Conservation (phyloP, 2,888 invertebrate species). For the Polydrusus cervinus region DNA sequence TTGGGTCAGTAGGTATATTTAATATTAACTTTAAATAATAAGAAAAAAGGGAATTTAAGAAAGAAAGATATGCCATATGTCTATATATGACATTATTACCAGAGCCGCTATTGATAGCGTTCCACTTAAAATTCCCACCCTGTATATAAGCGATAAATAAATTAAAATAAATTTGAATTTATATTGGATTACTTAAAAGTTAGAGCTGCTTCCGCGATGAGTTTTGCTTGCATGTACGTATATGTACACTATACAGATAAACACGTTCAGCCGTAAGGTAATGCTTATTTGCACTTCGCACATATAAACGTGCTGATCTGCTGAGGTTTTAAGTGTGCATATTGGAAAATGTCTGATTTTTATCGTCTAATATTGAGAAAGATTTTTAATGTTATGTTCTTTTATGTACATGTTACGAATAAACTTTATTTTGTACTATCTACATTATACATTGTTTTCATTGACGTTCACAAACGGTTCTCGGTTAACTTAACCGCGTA, state of each 20-base stretch:
- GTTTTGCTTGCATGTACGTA: not conserved
- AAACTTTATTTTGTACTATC: too few relatives aligned
- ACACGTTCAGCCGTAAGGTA: not conserved
- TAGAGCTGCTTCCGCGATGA: not conserved
- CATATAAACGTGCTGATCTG: not conserved
- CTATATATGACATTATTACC: too few relatives aligned
- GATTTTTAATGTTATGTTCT: too few relatives aligned
- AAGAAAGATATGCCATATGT: too few relatives aligned
- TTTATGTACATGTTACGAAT: too few relatives aligned
- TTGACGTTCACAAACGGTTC: too few relatives aligned
- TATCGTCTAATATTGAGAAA: not conserved
- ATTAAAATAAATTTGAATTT: constrained; percentile 20
- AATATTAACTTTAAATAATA: too few relatives aligned
- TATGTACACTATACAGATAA: not conserved
- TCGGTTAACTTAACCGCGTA: too few relatives aligned
- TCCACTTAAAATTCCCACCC: not conserved
- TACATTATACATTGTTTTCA: too few relatives aligned
- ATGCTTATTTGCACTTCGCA: constrained; percentile 4
- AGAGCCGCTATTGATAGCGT: too few relatives aligned
- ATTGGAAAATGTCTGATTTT: not conserved
- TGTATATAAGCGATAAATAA: not conserved
- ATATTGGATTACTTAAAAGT: not conserved
- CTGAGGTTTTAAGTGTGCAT: not conserved
- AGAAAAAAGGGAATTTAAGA: too few relatives aligned
- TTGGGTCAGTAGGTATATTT: too few relatives aligned